Evolutionary conservation across 1,140 invertebrate genomes (phyloP), one percentile per base, ranked within the genome.

Genomic region (Mactra quadrangularis): DNA sequence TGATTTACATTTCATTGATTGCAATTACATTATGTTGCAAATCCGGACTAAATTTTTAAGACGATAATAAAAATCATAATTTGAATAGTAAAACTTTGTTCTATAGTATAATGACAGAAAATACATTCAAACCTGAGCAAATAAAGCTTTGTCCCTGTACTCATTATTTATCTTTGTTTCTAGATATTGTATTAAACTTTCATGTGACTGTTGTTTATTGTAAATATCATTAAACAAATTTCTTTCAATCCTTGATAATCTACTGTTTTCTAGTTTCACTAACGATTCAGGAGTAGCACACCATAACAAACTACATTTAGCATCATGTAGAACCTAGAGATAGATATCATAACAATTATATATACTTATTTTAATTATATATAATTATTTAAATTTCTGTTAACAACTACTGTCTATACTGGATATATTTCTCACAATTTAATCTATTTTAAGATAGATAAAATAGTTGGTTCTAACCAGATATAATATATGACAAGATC

Each of bases 81-180:
- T n/a, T n/a, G 7, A 9, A 9, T 9, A 29, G 3, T n/a, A n/a
- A n/a, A n/a, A n/a, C n/a, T n/a, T n/a, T n/a, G n/a, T n/a, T n/a
- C n/a, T n/a, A n/a, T n/a, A n/a, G n/a, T n/a, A n/a, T n/a, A n/a
- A n/a, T n/a, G n/a, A n/a, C n/a, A n/a, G n/a, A n/a, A n/a, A n/a
- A n/a, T n/a, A n/a, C n/a, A n/a, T n/a, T n/a, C n/a, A n/a, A n/a
- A 62, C 59, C 59, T 62, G 59, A 35, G 31, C 59, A 33, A 62
- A 62, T 2, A 62, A 31, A 17, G 29, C 27, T 2, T 33, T 35
- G 6, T n/a, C 59, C 31, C 1, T 15, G 1, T 35, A 6, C 13
- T 19, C 4, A 7, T 27, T 1, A 35, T 3, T 17, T 9, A 62
- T 35, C 15, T 17, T 35, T 15, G 4, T 9, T 7, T 33, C n/a